phyloP scores from a whole-genome alignment of 2,113 vertebrate genomes.

The Oxyura jamaicensis region DNA sequence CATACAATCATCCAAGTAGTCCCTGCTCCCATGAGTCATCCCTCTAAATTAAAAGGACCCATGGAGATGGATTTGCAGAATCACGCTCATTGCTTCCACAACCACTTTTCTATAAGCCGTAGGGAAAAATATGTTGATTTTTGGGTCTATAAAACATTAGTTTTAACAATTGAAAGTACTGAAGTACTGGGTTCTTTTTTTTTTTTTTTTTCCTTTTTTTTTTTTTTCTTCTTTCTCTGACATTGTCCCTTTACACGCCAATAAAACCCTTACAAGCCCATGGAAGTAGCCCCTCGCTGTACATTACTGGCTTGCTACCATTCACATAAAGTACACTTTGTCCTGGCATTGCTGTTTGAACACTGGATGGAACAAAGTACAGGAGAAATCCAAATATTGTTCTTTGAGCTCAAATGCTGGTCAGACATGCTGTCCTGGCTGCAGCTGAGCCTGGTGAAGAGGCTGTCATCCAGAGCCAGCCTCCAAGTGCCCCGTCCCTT shows the following conservation, averaged over 20 bases:
- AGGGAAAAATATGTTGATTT: slow-evolving; percentile 5
- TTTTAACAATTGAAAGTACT: not conserved
- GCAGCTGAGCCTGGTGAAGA: not conserved
- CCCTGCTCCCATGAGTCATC: not conserved
- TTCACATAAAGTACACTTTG: not conserved
- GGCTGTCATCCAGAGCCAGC: not conserved
- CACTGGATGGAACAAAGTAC: slow-evolving; percentile 37
- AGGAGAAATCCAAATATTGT: slow-evolving; percentile 62
- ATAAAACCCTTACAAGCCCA: not conserved
- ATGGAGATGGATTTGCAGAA: not conserved
- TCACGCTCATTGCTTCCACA: slow-evolving; percentile 20
- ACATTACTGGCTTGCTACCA: not conserved
- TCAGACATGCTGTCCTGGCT: not conserved
- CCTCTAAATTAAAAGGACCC: slow-evolving; percentile 52
- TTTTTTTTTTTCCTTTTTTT: not conserved
- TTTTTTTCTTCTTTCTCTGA: not conserved
- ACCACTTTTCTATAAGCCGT: not conserved
- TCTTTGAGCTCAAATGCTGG: not conserved
- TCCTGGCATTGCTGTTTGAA: slow-evolving; percentile 14
- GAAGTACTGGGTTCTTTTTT: not conserved
- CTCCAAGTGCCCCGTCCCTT: not conserved
- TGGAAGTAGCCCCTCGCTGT: not conserved
- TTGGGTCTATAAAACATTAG: not conserved
- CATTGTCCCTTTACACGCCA: not conserved
- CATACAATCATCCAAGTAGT: slow-evolving; percentile 3